Evolutionary conservation across 2,113 vertebrate genomes (phyloP).

Genomic region (Ariopsis seemanni): DNA sequence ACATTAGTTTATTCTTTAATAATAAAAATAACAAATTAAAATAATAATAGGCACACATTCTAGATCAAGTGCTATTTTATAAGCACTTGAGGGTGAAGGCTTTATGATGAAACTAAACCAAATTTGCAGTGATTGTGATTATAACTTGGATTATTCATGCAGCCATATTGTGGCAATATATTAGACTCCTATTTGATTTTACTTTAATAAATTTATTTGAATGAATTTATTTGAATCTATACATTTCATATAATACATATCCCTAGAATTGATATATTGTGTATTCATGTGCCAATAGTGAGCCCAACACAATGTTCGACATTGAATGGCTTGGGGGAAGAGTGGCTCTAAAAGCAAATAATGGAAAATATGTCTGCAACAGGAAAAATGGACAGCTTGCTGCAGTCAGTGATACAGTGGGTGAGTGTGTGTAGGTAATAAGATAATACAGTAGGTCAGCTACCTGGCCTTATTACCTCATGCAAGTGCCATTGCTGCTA

Average conservation of each 20-base stretch:
- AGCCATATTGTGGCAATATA: not conserved
- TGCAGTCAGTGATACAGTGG: conserved; percentile 83
- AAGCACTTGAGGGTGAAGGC: not conserved
- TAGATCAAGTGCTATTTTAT: not conserved
- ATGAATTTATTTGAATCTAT: not conserved
- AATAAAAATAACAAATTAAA: not conserved
- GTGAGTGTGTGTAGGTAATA: conserved; percentile 70
- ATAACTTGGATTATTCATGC: not conserved
- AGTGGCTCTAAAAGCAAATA: conserved; percentile 88
- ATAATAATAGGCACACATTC: not conserved
- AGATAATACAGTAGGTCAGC: not conserved
- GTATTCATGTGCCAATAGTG: conserved; percentile 65
- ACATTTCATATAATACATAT: not conserved
- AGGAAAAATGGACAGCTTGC: conserved; percentile 97
- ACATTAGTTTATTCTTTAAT: not conserved
- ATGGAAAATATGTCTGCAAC: conserved; percentile 91
- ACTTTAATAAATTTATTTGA: not conserved
- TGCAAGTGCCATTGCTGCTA: not conserved
- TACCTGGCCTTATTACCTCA: not conserved
- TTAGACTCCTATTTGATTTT: not conserved
- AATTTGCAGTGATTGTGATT: not conserved
- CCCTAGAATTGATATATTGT: not conserved
- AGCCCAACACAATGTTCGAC: conserved; percentile 89
- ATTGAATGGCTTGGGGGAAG: conserved; percentile 88
- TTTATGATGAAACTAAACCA: not conserved